Conservation (phyloP, 2,797 vertebrate species). For the Triplophysa bombifrons region DNA sequence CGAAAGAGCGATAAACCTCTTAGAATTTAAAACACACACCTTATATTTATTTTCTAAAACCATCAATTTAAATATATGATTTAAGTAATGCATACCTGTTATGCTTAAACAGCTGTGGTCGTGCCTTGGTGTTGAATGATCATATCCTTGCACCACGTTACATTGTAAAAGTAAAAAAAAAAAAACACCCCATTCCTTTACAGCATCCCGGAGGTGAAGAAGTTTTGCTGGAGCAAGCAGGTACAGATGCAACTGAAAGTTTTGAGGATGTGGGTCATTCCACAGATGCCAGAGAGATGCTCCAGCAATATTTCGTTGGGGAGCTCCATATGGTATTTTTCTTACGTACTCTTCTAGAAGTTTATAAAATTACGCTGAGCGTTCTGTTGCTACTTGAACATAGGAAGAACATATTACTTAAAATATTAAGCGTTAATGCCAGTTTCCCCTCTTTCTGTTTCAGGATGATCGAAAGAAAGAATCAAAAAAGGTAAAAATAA, state of each 20-base stretch:
- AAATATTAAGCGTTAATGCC: background rate
- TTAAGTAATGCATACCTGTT: background rate
- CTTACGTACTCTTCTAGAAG: background rate
- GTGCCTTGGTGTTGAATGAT: background rate
- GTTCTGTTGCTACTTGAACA: background rate
- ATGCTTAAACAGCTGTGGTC: background rate
- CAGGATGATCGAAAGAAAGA: conserved; percentile 76
- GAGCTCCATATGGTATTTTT: conserved; percentile 86
- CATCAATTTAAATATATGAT: background rate
- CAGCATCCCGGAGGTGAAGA: conserved; percentile 97
- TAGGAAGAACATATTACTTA: background rate
- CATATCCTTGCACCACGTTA: background rate
- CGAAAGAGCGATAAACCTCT: background rate
- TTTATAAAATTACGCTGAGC: background rate
- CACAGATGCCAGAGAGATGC: conserved; percentile 91
- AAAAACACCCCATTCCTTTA: conserved; percentile 21
- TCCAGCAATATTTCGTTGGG: conserved; percentile 88
- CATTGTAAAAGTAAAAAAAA: background rate
- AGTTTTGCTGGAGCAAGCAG: conserved; percentile 91
- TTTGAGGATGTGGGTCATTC: conserved; percentile 98
- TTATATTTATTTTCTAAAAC: background rate
- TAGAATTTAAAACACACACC: background rate
- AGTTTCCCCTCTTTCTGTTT: conserved; percentile 50
- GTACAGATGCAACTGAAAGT: conserved; percentile 89
- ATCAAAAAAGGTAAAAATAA: conserved; percentile 62